Base-by-base conservation (phyloP, 2,113 vertebrate species). In the Camelus dromedarius region DNA sequence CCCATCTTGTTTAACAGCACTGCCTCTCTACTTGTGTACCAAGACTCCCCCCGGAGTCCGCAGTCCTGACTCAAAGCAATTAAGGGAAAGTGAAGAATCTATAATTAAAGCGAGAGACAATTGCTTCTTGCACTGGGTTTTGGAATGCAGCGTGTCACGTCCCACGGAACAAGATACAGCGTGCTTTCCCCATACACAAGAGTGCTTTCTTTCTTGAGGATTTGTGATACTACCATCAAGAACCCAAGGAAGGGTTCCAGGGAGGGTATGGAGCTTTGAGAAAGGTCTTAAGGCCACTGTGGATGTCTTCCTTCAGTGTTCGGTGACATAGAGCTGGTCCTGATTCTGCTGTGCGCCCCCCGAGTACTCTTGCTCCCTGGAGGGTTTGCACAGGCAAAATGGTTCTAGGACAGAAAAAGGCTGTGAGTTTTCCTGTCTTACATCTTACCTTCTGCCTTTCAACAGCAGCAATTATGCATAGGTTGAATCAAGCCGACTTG, bases 71-170 rank as follows among this genome's bases (percentile, higher is more conserved):
- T 95, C 73, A 92, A 92, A 9, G 66, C 83, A 95, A 81, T 83
- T 92, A 89, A 95, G 84, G 70, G 86, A 97, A 95, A 93, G 89
- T 80, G 73, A 97, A 95, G 96, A 95, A 97, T 97, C 93, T 97
- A 22, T 95, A 96, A 97, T 98, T 96, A 97, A 95, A 82, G 12
- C 1, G 22, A 84, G 75, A 97, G 76, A 96, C 93, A 89, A 93
- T 90, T 52, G 86, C 28, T 88, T 96, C 97, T 92, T 96, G 97
- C 80, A 96, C 85, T 93, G 52, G 93, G 95, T 92, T 86, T 24
- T 93, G 96, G 93, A 97, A 97, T 97, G 97, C 46, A 56, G 75
- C 9, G 35, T 89, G 81, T 73, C 95, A 89, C 95, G 97, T 97
- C 80, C 69, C 85, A 56, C 0, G 0, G n/a, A 96, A 96, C 98